phyloP scores from a whole-genome alignment of 1,140 invertebrate species.

The Platyscapa corneri region DNA sequence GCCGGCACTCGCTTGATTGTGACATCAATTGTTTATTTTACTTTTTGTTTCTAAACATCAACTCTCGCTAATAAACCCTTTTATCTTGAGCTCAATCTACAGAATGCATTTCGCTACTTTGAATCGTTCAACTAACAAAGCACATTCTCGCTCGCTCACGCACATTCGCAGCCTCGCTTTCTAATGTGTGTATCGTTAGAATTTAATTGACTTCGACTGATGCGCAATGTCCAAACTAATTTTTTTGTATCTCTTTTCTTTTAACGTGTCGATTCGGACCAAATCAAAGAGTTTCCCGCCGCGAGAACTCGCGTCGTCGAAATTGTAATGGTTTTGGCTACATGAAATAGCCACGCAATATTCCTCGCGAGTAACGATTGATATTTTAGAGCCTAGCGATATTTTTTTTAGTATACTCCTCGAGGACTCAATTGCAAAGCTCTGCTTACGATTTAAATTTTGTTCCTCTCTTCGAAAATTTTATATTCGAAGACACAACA shows the following conservation, averaged over 20 bases:
- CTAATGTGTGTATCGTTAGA: slow-evolving; percentile 67
- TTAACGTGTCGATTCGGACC: slow-evolving; percentile 61
- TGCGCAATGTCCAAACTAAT: slow-evolving; percentile 47
- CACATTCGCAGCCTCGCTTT: slow-evolving; percentile 55
- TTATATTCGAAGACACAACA: slow-evolving; percentile 26
- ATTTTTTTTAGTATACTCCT: slow-evolving; percentile 44
- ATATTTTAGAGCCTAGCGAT: slow-evolving; percentile 49
- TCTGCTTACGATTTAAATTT: slow-evolving; percentile 40
- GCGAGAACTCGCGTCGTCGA: slow-evolving; percentile 31
- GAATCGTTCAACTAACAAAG: slow-evolving; percentile 45
- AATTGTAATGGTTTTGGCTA: slow-evolving; percentile 38
- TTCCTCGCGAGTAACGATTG: slow-evolving; percentile 39
- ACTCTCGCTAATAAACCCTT: slow-evolving; percentile 40
- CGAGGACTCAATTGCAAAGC: slow-evolving; percentile 27
- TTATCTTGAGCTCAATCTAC: slow-evolving; percentile 11
- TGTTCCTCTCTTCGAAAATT: slow-evolving; percentile 41
- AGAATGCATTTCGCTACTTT: slow-evolving; percentile 48
- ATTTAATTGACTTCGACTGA: slow-evolving; percentile 74
- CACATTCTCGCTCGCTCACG: slow-evolving; percentile 50
- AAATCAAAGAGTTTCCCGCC: slow-evolving; percentile 54
- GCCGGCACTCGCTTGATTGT: slow-evolving; percentile 71
- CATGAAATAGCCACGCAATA: slow-evolving; percentile 39
- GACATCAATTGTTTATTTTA: slow-evolving; percentile 50
- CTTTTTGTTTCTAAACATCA: slow-evolving; percentile 42
- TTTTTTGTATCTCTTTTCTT: slow-evolving; percentile 29